phyloP scores from a whole-genome alignment of 2,888 invertebrate species.

The Drosophila aldrichi region DNA sequence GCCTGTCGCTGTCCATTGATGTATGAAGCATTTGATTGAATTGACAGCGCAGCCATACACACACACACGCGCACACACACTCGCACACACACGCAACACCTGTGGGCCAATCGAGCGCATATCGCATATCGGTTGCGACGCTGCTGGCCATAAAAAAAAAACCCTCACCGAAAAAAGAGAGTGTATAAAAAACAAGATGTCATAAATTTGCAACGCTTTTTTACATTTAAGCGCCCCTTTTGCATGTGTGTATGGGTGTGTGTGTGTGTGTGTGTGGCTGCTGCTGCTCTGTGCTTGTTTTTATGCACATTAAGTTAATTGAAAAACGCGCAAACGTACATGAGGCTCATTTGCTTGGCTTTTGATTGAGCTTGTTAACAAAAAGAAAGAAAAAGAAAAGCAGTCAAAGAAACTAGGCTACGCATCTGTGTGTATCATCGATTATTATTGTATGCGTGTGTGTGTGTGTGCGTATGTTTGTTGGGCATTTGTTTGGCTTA shows the following conservation, averaged over 20 bases:
- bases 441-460: no score
- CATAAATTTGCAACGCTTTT: constrained; percentile 73
- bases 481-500: constrained; percentile 57
- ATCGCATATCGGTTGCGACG: constrained; percentile 67
- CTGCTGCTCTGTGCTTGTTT: constrained; percentile 33
- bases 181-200: constrained; percentile 61
- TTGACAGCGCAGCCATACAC: constrained; percentile 63
- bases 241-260: no score
- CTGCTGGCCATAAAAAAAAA: constrained; percentile 70
- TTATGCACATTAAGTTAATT: constrained; percentile 78
- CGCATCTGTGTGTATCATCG: constrained; percentile 6
- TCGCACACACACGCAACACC: constrained; percentile 24
- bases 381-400: constrained; percentile 1
- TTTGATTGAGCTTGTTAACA: constrained; percentile 59
- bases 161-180: constrained; percentile 9
- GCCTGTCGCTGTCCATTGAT: constrained; percentile 69
- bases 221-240: no score
- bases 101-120: constrained; percentile 76
- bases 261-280: constrained; percentile 11
- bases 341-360: constrained; percentile 57
- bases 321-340: constrained; percentile 66
- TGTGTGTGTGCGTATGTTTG: constrained; percentile 25
- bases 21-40: constrained; percentile 82
- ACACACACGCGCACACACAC: no score
- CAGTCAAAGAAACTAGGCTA: constrained; percentile 21